phyloP scores from a whole-genome alignment of 2,888 invertebrate species.

The Nomada hirtipes region DNA sequence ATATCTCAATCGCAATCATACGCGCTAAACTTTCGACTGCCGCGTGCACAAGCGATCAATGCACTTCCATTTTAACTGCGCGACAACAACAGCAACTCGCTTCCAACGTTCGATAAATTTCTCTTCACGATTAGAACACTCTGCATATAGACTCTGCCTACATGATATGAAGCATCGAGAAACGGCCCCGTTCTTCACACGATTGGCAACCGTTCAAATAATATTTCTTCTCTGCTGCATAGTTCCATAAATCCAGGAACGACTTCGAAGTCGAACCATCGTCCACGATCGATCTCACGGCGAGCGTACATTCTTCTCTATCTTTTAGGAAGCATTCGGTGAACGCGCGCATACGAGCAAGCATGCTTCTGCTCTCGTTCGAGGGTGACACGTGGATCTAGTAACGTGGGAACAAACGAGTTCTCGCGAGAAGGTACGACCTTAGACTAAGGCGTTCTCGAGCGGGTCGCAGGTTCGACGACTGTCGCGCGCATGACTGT shows the following conservation, averaged over 20 bases:
- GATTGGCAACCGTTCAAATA: constrained; percentile 47
- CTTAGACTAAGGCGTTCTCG: constrained; percentile 10
- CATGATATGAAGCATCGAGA: constrained; percentile 67
- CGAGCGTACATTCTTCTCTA: background rate
- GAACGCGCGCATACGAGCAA: constrained; percentile 28
- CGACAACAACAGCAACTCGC: constrained; percentile 18
- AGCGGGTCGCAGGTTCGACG: background rate
- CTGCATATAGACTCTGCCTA: constrained; percentile 53
- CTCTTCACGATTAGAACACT: constrained; percentile 3
- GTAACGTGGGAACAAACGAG: constrained; percentile 31
- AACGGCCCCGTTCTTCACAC: constrained; percentile 18
- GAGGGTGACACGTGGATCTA: background rate
- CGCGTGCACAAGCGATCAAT: background rate
- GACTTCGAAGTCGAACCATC: constrained; percentile 15
- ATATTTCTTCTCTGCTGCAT: background rate
- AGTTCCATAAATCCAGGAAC: background rate
- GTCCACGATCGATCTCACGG: constrained; percentile 8
- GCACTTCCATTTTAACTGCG: background rate
- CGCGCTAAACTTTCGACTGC: background rate
- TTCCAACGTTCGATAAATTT: constrained; percentile 56
- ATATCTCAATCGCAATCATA: background rate
- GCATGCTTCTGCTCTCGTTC: constrained; percentile 17
- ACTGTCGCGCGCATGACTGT: constrained; percentile 1
- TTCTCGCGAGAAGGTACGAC: constrained; percentile 42
- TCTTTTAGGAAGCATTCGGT: constrained; percentile 50